Percentiles rank a stretch among this genome's conserved stretches.
These are phyloP conservation scores for Tribolium madens DNA, from an alignment of 1,140 invertebrate species.

Conservation along the genomic window DNA sequence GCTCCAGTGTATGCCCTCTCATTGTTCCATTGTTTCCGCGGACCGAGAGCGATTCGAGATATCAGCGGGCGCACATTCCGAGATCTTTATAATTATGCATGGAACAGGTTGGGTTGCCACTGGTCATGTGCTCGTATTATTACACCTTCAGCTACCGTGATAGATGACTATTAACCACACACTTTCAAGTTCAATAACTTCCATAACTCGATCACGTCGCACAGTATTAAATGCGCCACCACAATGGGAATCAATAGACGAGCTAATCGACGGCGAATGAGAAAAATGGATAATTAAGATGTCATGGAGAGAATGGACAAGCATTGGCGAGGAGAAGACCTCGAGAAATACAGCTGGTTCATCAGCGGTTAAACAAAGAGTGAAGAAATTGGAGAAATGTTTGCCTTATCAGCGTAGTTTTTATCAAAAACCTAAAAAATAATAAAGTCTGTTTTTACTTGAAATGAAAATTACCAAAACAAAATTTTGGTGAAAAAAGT, in stretches of 20 bases:
- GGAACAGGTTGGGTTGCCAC: slow-evolving; percentile 53
- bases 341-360: no score
- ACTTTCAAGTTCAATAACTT: slow-evolving; percentile 51
- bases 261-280: slow-evolving; percentile 6
- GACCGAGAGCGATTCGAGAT: slow-evolving; percentile 43
- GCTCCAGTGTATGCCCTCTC: slow-evolving; percentile 35
- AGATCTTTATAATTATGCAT: slow-evolving; percentile 54
- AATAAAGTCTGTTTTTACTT: no score
- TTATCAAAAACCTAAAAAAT: no score
- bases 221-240: background rate
- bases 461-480: no score
- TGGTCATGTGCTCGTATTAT: slow-evolving; percentile 51
- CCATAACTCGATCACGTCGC: slow-evolving; percentile 39
- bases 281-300: slow-evolving; percentile 9
- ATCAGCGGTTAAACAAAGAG: no score
- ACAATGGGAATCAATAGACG: slow-evolving; percentile 1
- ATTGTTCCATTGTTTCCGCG: slow-evolving; percentile 50
- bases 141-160: slow-evolving; percentile 50
- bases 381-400: no score
- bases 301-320: background rate
- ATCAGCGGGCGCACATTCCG: slow-evolving; percentile 34
- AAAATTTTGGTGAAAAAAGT: no score
- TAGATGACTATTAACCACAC: slow-evolving; percentile 35
- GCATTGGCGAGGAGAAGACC: no score
- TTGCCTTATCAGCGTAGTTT: no score